Base-by-base conservation (phyloP, 2,797 vertebrate genomes). In the Danio choprae region DNA sequence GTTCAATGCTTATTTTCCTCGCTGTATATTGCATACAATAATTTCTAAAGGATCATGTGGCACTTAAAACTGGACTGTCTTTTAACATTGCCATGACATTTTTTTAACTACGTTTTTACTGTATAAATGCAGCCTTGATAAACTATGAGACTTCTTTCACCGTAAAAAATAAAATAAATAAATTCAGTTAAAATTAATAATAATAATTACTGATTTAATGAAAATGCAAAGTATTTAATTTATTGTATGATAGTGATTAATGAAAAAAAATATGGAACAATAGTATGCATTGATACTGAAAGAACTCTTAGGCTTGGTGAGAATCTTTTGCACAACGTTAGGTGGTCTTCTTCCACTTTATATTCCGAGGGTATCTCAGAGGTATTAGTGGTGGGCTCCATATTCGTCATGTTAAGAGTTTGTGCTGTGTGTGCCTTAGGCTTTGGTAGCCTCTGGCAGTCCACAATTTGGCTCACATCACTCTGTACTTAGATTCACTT, bases 351-450 rank as follows among this genome's bases (percentile, higher is more conserved):
- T 16, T 41, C 8, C 5, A 67, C 50, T 68, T 67, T 16, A 48
- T 15, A n/a, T 15, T n/a, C 10, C 1, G 13, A 71, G 38, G 51
- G 38, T 20, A 20, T 12, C 18, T 68, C 15, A 9, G 18, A 13
- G 5, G 43, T 7, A 18, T 11, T 43, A 11, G 15, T 51, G 22
- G 15, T 38, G 5, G 6, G 15, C 3, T n/a, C 8, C 38, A 9
- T 69, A 43, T 71, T 71, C 13, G 0, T 7, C 7, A 15, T 67
- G 48, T 67, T 67, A 56, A n/a, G 69, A 43, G 51, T 56, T 72
- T 22, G 18, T 20, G 29, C 40, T 44, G 6, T 29, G 12, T 41
- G 18, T 7, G 29, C 40, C 40, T 15, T 12, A 29, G 40, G 69
- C 40, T 72, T 58, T 56, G 53, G 9, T 16, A 40, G 12, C 18